Evolutionary conservation across 2,797 vertebrate species (phyloP).

Genomic region (Coilia nasus): DNA sequence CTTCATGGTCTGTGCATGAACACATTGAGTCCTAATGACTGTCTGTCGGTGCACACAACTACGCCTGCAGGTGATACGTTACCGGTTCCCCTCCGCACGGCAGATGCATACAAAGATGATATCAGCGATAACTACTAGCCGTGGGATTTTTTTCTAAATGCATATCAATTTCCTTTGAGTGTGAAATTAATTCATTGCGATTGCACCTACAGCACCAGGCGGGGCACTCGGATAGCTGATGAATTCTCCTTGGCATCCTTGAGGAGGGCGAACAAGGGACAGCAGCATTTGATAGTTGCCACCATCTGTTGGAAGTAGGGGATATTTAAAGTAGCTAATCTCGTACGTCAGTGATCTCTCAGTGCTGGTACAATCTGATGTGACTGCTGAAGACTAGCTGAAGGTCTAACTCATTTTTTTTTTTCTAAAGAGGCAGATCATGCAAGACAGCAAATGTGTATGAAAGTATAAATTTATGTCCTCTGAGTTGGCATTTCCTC

Average conservation of each 20-base stretch:
- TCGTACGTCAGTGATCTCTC: neutral
- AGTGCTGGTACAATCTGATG: neutral
- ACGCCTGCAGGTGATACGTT: neutral
- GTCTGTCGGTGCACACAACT: neutral
- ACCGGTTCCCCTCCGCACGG: neutral
- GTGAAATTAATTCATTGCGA: neutral
- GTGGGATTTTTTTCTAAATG: neutral
- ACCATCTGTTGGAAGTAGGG: neutral
- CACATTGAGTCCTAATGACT: neutral
- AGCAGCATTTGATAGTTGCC: neutral
- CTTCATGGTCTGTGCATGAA: neutral
- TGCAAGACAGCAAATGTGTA: conserved; percentile 2
- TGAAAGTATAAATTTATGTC: neutral
- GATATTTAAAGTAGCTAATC: neutral
- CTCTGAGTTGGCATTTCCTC: neutral
- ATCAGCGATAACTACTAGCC: neutral
- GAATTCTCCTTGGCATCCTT: no score
- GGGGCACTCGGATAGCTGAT: neutral
- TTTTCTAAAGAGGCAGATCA: neutral
- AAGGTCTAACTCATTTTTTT: neutral
- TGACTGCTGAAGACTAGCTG: neutral
- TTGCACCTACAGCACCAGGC: neutral
- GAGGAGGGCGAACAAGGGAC: no score
- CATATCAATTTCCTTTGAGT: conserved; percentile 16
- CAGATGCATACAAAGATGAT: neutral